Percentiles rank a stretch among this genome's conserved stretches.
Conservation (phyloP, 1,140 invertebrate genomes). For the Drosophila prosaltans region DNA sequence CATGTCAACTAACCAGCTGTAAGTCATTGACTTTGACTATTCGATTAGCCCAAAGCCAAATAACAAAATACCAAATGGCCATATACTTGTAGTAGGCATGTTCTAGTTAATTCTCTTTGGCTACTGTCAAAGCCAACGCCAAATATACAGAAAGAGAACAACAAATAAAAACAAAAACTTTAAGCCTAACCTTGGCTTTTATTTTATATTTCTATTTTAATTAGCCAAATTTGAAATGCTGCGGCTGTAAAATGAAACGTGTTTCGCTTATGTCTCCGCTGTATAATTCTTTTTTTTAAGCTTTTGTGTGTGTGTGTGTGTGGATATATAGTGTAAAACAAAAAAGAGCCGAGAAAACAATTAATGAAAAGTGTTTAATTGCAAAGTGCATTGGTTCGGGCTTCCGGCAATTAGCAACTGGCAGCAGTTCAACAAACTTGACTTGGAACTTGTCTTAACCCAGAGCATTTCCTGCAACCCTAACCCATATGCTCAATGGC, state of each 20-base stretch:
- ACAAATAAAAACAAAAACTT: constrained; percentile 13
- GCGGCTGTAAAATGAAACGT: constrained; percentile 69
- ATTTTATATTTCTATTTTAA: constrained; percentile 52
- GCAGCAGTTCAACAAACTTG: constrained; percentile 62
- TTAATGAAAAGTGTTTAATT: constrained; percentile 79
- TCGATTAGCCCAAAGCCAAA: constrained; percentile 76
- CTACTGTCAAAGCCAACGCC: constrained; percentile 73
- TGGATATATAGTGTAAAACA: constrained; percentile 30
- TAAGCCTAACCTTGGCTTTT: constrained; percentile 63
- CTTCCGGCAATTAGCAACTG: constrained; percentile 67
- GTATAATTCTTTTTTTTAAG: constrained; percentile 28
- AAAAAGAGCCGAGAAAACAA: constrained; percentile 45
- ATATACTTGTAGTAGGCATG: constrained; percentile 36
- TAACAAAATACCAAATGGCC: constrained; percentile 36
- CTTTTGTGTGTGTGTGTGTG: constrained; percentile 27
- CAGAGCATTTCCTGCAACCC: constrained; percentile 74
- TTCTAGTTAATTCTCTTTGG: constrained; percentile 66
- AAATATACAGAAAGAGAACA: constrained; percentile 4
- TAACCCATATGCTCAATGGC: constrained; percentile 74
- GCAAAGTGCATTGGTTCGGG: constrained; percentile 69
- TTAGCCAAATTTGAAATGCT: constrained; percentile 74
- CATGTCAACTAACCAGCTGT: constrained; percentile 51
- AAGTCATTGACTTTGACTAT: constrained; percentile 80
- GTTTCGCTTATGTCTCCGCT: constrained; percentile 48
- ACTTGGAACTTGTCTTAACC: constrained; percentile 28